phyloP scores from a whole-genome alignment of 2,113 vertebrate genomes.

The Seriola rivoliana region DNA sequence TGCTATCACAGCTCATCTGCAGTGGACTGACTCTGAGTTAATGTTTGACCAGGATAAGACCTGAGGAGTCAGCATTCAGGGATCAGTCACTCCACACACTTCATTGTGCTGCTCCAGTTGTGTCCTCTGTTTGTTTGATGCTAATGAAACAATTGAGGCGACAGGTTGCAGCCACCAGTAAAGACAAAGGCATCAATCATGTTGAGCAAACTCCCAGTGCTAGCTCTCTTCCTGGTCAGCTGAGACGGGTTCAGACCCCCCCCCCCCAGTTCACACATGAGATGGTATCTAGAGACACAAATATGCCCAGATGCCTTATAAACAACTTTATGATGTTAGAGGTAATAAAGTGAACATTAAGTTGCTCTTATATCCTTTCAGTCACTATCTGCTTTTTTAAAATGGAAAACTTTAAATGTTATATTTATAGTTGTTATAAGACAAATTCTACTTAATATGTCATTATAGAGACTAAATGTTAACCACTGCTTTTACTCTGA shows the following conservation, averaged over 20 bases:
- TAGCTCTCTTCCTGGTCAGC: constrained; percentile 41
- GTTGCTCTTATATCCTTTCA: background rate
- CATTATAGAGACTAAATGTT: no score
- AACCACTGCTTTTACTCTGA: no score
- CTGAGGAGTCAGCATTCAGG: constrained; percentile 32
- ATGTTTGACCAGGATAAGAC: constrained; percentile 70
- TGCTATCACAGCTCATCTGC: constrained; percentile 35
- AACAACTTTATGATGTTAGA: background rate
- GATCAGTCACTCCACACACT: constrained; percentile 59
- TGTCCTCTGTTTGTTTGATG: constrained; percentile 64
- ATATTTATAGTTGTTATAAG: background rate
- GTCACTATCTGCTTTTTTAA: background rate
- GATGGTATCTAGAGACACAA: constrained; percentile 20
- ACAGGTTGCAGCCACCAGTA: constrained; percentile 55
- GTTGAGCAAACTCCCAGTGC: constrained; percentile 58
- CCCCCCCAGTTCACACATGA: background rate
- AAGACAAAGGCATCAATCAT: constrained; percentile 76
- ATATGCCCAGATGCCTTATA: constrained; percentile 2
- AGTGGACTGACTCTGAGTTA: constrained; percentile 42
- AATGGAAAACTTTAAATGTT: background rate
- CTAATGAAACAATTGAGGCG: constrained; percentile 58
- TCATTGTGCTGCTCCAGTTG: constrained; percentile 61
- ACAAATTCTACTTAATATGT: no score
- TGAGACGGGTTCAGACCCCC: background rate
- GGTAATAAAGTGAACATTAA: background rate